phyloP scores from a whole-genome alignment of 2,113 vertebrate genomes.

The Monarcha castaneiventris region DNA sequence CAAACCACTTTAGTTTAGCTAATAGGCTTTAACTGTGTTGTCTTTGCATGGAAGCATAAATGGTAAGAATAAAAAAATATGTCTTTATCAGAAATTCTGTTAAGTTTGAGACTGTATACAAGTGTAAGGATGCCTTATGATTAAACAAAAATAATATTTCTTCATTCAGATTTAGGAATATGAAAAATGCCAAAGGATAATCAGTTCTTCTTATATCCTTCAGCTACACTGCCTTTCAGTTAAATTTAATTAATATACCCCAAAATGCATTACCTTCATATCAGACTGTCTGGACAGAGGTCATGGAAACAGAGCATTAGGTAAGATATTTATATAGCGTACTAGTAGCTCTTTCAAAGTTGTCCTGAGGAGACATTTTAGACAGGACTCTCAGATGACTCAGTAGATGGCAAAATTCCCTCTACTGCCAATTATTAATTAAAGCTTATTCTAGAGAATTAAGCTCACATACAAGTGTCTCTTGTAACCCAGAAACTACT shows the following conservation, averaged over 20 bases:
- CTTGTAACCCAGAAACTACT: constrained; percentile 29
- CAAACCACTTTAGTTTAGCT: not conserved
- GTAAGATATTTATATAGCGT: not conserved
- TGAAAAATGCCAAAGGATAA: not conserved
- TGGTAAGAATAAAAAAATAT: not conserved
- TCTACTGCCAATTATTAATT: not conserved
- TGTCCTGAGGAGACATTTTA: not conserved
- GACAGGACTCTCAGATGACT: not conserved
- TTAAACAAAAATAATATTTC: not conserved
- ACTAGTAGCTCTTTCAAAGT: not conserved
- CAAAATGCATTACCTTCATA: not conserved
- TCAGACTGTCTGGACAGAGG: not conserved
- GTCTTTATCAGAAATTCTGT: not conserved
- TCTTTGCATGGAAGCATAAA: not conserved
- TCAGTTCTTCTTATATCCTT: not conserved
- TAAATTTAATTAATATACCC: not conserved
- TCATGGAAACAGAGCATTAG: not conserved
- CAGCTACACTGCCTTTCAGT: not conserved
- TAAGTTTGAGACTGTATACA: not conserved
- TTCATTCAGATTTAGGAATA: not conserved
- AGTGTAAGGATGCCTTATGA: not conserved
- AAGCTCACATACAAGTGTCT: not conserved
- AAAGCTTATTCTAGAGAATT: constrained; percentile 49
- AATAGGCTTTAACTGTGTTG: not conserved
- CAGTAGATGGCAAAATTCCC: constrained; percentile 38